Evolutionary conservation across 2,113 vertebrate species (phyloP), one percentile per base, ranked within the genome.

Genomic region (Budorcas taxicolor): DNA sequence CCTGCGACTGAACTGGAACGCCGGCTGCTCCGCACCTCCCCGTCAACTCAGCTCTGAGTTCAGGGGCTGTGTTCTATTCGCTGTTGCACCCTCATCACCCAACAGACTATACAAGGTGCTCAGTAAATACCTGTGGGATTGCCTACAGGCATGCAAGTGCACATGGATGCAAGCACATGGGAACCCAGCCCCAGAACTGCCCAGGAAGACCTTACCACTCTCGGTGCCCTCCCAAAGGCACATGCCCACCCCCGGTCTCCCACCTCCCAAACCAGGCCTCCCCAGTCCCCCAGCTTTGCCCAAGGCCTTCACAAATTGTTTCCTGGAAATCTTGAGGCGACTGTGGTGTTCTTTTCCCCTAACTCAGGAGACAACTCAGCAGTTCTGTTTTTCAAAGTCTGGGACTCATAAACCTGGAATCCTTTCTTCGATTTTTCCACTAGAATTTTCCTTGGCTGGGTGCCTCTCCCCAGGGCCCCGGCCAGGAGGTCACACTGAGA

Each of bases 301-400:
- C 81, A 40, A 80, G 96, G 53, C 53, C 86, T 97, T 97, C 97
- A 92, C 81, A 80, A 80, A 90, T 80, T 67, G 87, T 92, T 98
- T 97, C 96, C 96, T 97, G 98, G 97, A 97, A 97, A 96, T 96
- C 93, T 97, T 7, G 19, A 74, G 90, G 53, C 6, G 6, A 47
- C 84, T 90, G 85, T 71, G 93, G 84, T 71, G 33, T 92, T 94
- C 97, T 97, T 89, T 97, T 94, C 64, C 33, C 84, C 43, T 78
- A 95, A 29, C 12, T 7, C 92, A 95, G 96, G 97, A 97, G 96
- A 96, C 97, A 98, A 97, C 40, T 71, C 96, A 98, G 94, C 96
- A 97, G 88, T 98, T 98, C 97, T 97, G 33, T 74, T 97, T 98
- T 98, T 98, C 98, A 97, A 97, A 97, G 95, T 93, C 93, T 97